A percentile compares a stretch with the other conserved stretches of the same genome.
Conservation (phyloP, 2,888 invertebrate genomes). For the Rhagonycha lutea region DNA sequence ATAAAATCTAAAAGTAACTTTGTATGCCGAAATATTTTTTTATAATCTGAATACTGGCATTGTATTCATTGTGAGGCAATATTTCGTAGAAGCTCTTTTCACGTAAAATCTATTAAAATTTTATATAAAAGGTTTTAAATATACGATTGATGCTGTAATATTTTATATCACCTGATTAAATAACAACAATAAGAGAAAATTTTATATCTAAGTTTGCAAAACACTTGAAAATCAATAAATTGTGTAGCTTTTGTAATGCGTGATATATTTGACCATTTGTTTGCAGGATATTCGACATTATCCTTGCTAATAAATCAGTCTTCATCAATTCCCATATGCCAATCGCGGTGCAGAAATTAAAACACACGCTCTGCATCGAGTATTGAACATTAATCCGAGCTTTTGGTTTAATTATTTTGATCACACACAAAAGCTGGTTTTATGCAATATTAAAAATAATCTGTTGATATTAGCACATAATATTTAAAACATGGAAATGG, state of each 20-base stretch:
- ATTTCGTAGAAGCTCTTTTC: background rate
- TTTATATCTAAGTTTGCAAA: background rate
- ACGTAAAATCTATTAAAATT: background rate
- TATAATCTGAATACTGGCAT: background rate
- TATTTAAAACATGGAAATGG: background rate
- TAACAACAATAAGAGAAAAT: background rate
- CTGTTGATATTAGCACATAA: background rate
- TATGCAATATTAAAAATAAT: background rate
- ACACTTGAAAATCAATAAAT: slow-evolving; percentile 14
- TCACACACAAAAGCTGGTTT: slow-evolving; percentile 5
- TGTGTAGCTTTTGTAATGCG: slow-evolving; percentile 24
- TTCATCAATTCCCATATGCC: slow-evolving; percentile 34
- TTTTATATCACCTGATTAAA: background rate
- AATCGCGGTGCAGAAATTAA: slow-evolving; percentile 26
- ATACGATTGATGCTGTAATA: background rate
- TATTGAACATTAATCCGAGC: slow-evolving; percentile 24
- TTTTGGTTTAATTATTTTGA: slow-evolving; percentile 16
- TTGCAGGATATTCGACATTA: slow-evolving; percentile 32
- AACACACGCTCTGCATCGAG: slow-evolving; percentile 19
- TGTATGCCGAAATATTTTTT: background rate
- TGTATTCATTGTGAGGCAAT: background rate
- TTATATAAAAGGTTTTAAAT: background rate
- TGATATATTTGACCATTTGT: slow-evolving; percentile 29
- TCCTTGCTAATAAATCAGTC: slow-evolving; percentile 35
- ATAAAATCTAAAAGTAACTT: background rate